Evolutionary conservation across 1,140 invertebrate genomes (phyloP).

Genomic region (Trichomalopsis sarcophagae): DNA sequence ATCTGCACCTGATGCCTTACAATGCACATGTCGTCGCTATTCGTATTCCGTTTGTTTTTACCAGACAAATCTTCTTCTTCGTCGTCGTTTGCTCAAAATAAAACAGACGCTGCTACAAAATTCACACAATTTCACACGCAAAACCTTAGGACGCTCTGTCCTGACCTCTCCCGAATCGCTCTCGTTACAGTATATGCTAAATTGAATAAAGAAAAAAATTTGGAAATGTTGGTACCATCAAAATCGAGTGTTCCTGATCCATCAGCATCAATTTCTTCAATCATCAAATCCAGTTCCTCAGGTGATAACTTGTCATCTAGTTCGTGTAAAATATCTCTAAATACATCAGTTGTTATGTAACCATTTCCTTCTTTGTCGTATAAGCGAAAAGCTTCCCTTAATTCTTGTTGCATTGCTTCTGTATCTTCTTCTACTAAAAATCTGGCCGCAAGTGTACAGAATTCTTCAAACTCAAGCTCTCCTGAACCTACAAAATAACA

Average conservation of each 20-base stretch:
- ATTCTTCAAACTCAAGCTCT: slow-evolving; percentile 94
- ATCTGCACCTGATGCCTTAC: too few relatives aligned
- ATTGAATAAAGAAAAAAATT: background rate
- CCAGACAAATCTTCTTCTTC: too few relatives aligned
- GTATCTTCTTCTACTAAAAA: slow-evolving; percentile 94
- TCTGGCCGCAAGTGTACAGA: slow-evolving; percentile 89
- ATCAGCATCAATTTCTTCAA: slow-evolving; percentile 86
- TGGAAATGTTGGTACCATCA: slow-evolving; percentile 76
- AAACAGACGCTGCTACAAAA: too few relatives aligned
- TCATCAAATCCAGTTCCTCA: slow-evolving; percentile 84
- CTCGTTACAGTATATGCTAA: too few relatives aligned
- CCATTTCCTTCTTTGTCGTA: slow-evolving; percentile 92
- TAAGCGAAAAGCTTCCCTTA: slow-evolving; percentile 92
- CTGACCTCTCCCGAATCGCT: too few relatives aligned
- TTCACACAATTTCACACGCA: too few relatives aligned
- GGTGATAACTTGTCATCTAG: slow-evolving; percentile 83
- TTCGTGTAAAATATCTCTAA: slow-evolving; percentile 85
- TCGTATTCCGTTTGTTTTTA: too few relatives aligned
- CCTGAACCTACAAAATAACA: slow-evolving; percentile 81
- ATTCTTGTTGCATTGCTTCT: slow-evolving; percentile 90
- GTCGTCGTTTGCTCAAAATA: too few relatives aligned
- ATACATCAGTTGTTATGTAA: slow-evolving; percentile 84
- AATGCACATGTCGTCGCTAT: too few relatives aligned
- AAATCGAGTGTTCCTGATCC: slow-evolving; percentile 84
- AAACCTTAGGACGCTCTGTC: too few relatives aligned